phyloP scores from a whole-genome alignment of 2,797 vertebrate species.

The Falco rusticolus region DNA sequence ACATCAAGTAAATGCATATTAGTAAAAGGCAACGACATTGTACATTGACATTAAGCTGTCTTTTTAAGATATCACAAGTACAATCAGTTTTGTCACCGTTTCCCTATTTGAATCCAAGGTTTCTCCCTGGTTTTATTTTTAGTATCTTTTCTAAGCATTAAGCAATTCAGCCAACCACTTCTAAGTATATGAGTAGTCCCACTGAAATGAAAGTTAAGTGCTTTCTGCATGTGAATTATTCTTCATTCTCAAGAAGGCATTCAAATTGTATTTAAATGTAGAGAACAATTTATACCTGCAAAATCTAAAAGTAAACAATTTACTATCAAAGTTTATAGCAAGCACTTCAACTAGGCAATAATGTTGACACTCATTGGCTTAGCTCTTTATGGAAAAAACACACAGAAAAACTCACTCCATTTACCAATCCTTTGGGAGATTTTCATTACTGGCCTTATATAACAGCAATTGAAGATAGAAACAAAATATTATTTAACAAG shows the following conservation, averaged over 20 bases:
- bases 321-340: background rate
- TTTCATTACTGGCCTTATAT: constrained; percentile 72
- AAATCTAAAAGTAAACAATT: constrained; percentile 42
- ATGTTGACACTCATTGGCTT: constrained; percentile 30
- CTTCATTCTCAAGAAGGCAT: background rate
- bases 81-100: background rate
- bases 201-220: background rate
- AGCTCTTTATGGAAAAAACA: background rate
- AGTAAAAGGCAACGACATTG: background rate
- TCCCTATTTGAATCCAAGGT: background rate
- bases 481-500: constrained; percentile 81
- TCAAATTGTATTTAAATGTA: constrained; percentile 17
- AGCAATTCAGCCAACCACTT: constrained; percentile 16
- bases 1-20: background rate
- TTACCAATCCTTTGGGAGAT: constrained; percentile 47
- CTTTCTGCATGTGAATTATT: background rate
- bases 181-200: background rate
- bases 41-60: background rate
- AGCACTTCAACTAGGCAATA: constrained; percentile 19
- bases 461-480: constrained; percentile 71
- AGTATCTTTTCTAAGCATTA: background rate
- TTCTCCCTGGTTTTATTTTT: background rate
- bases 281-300: constrained; percentile 11
- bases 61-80: background rate
- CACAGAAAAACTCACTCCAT: constrained; percentile 25